Conservation (phyloP, 2,113 vertebrate species). For the Prionailurus bengalensis region DNA sequence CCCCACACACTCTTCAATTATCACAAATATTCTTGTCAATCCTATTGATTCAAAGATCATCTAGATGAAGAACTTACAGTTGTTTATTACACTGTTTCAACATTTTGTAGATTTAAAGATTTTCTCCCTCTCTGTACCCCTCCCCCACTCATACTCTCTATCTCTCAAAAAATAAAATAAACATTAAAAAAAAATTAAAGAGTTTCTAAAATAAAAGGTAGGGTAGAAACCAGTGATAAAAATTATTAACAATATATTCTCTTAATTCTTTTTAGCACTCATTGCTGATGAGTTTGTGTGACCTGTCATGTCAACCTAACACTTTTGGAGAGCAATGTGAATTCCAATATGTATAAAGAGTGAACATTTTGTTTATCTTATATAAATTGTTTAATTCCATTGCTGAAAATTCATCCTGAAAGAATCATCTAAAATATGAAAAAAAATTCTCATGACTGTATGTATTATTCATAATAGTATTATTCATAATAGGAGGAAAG, state of each 20-base stretch:
- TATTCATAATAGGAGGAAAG: background rate
- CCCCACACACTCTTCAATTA: background rate
- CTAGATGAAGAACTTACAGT: background rate
- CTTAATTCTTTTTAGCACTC: background rate
- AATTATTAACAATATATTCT: background rate
- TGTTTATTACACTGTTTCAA: background rate
- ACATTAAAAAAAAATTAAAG: no score
- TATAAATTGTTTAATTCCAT: background rate
- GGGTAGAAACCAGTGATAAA: background rate
- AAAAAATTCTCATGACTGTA: background rate
- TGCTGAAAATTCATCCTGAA: background rate
- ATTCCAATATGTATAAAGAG: background rate
- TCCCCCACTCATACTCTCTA: no score
- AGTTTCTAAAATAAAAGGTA: background rate
- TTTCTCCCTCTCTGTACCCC: no score
- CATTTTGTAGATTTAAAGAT: background rate
- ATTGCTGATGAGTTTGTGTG: background rate
- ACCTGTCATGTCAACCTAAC: background rate
- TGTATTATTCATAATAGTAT: background rate
- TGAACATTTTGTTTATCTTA: background rate
- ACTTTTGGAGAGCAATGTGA: background rate
- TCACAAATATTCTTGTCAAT: background rate
- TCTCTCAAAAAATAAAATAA: no score
- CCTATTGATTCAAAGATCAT: background rate
- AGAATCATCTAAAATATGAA: background rate